Evolutionary conservation across 2,888 invertebrate genomes (phyloP).

Genomic region (Eupsilia transversa): DNA sequence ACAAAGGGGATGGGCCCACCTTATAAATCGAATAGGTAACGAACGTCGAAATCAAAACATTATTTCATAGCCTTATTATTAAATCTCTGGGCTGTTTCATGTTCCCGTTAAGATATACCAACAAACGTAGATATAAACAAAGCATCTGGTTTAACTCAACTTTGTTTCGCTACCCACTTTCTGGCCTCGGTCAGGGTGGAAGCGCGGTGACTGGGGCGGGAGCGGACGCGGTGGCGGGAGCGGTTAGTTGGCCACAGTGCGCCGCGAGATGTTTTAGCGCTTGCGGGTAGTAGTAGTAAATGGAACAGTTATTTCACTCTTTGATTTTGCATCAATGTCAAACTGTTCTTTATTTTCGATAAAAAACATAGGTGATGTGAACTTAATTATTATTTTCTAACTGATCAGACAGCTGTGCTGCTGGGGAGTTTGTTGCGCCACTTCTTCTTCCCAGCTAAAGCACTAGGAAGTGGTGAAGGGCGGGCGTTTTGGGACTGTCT

Average conservation of each 20-base stretch:
- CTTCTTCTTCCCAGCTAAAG: too few species aligned
- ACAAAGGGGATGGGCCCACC: not conserved
- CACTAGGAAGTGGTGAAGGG: too few species aligned
- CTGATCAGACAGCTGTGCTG: too few species aligned
- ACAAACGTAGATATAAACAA: slow-evolving; percentile 34
- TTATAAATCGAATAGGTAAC: not conserved
- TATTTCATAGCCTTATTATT: slow-evolving; percentile 28
- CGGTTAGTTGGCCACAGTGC: not conserved
- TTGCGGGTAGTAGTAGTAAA: too few species aligned
- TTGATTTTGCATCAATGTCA: not conserved
- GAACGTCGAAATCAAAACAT: not conserved
- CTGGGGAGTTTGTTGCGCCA: too few species aligned
- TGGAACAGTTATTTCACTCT: not conserved
- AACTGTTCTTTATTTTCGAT: too few species aligned
- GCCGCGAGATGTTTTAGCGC: not conserved
- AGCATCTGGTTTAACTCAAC: slow-evolving; percentile 56
- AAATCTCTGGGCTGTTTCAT: slow-evolving; percentile 49
- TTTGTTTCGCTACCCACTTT: slow-evolving; percentile 46
- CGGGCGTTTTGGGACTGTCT: too few species aligned
- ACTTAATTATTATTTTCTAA: too few species aligned
- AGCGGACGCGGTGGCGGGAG: not conserved
- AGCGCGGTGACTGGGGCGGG: not conserved
- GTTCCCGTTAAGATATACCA: slow-evolving; percentile 47
- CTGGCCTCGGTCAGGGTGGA: not conserved
- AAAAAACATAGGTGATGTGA: too few species aligned